phyloP scores from a whole-genome alignment of 2,113 vertebrate species.

The Hippocampus abdominalis region DNA sequence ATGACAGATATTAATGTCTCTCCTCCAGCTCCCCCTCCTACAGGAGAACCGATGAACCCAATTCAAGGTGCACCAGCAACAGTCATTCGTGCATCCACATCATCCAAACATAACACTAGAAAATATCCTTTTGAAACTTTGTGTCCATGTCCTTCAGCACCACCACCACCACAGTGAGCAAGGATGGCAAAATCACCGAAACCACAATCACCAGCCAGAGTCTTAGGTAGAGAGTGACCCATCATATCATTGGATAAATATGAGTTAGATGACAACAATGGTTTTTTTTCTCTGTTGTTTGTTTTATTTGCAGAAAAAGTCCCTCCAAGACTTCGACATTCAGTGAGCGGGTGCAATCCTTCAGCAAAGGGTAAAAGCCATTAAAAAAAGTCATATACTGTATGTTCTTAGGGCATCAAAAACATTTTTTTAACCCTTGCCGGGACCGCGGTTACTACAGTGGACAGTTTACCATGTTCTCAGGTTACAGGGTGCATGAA shows the following conservation, averaged over 20 bases:
- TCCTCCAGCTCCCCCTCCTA: neutral
- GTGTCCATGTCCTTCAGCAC: constrained; percentile 30
- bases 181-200: constrained; percentile 50
- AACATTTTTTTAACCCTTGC: no score
- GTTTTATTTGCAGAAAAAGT: constrained; percentile 22
- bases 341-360: constrained; percentile 50
- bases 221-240: constrained; percentile 22
- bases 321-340: constrained; percentile 40
- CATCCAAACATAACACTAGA: neutral
- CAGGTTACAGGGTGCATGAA: no score
- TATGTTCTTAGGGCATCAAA: neutral
- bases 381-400: no score
- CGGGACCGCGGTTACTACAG: no score
- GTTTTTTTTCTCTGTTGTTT: neutral
- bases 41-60: neutral
- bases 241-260: neutral
- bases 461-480: no score
- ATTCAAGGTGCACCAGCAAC: neutral
- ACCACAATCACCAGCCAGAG: constrained; percentile 43
- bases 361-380: constrained; percentile 53
- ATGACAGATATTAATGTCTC: neutral
- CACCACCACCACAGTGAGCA: constrained; percentile 42
- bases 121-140: neutral
- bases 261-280: neutral
- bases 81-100: neutral